phyloP scores from a whole-genome alignment of 2,888 invertebrate species.

The Diploptera punctata region DNA sequence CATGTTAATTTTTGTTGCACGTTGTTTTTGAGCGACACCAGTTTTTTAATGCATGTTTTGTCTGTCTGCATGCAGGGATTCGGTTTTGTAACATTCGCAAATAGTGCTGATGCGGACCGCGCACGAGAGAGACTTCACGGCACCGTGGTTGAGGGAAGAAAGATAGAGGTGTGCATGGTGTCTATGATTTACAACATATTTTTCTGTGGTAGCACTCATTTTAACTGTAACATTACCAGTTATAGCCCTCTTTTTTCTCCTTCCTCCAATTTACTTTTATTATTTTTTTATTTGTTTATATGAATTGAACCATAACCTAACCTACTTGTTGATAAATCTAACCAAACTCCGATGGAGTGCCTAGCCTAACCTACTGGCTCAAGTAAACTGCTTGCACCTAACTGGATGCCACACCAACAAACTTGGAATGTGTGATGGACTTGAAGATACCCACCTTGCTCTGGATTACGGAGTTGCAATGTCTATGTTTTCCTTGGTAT shows the following conservation, averaged over 20 bases:
- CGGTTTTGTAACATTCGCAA: conserved; percentile 99
- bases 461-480: conserved; percentile 23
- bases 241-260: conserved; percentile 18
- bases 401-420: conserved; percentile 29
- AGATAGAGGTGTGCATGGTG: conserved; percentile 99
- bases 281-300: conserved; percentile 14
- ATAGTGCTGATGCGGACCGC: conserved; percentile 99
- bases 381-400: conserved; percentile 30
- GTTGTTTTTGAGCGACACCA: conserved; percentile 78
- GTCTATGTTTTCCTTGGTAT: conserved; percentile 27
- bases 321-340: conserved; percentile 20
- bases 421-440: conserved; percentile 6
- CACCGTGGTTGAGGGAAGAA: conserved; percentile 99
- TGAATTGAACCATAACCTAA: conserved; percentile 19
- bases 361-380: conserved; percentile 28
- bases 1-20: conserved; percentile 71
- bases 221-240: conserved; percentile 42
- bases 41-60: conserved; percentile 90
- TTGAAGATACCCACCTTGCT: conserved; percentile 25
- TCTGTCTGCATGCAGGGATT: conserved; percentile 99
- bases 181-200: conserved; percentile 47
- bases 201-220: conserved; percentile 49
- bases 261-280: not conserved
- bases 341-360: conserved; percentile 22
- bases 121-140: conserved; percentile 99